Evolutionary conservation across 2,888 invertebrate species (phyloP), one percentile per base, ranked within the genome.

Genomic region (Endomychus coccineus): DNA sequence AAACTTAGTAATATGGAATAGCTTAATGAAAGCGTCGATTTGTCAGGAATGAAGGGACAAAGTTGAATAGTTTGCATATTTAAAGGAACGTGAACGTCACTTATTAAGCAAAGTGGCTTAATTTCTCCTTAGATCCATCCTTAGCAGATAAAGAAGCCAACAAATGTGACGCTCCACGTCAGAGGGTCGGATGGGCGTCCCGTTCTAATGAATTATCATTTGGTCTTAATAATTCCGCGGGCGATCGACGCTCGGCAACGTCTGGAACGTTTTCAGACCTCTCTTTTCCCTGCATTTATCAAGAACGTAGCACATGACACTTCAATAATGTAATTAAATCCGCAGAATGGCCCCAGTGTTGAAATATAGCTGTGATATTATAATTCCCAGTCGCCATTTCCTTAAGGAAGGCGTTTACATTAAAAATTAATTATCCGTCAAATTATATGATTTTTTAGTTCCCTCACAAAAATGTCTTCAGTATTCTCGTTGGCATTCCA

Each of bases 261-360:
- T 52, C 59, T 58, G 54, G 55, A 52, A 46, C 51, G 48, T 51
- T 53, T 51, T 54, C 49, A 44, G 49, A 47, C 51, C 49, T 51
- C 51, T 52, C 52, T 54, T 50, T 50, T 54, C 53, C 55, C 53
- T 50, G 58, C 62, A 62, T 63, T 64, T 63, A 64, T 64, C 62
- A 64, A 62, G 58, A 54, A 59, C 56, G 58, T 54, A 59, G 62
- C 62, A 62, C 62, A 62, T 63, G 62, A 62, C 62, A 64, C 62
- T 63, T 64, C 62, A 62, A 64, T 64, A 64, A 63, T 63, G 63
- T 63, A 64, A 64, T 64, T 64, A 64, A 64, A 64, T 62, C 62
- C 61, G 54, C 62, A 61, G 58, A 62, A 64, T 61, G 61, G 62
- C 58, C 59, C 55, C 54, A 53, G 54, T 52, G 56, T 56, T 64